These are phyloP conservation scores for Hydractinia symbiolongicarpus DNA, from an alignment of 30 jellyfish, hydroid and myxozoan genomes.

Conservation along the genomic window DNA sequence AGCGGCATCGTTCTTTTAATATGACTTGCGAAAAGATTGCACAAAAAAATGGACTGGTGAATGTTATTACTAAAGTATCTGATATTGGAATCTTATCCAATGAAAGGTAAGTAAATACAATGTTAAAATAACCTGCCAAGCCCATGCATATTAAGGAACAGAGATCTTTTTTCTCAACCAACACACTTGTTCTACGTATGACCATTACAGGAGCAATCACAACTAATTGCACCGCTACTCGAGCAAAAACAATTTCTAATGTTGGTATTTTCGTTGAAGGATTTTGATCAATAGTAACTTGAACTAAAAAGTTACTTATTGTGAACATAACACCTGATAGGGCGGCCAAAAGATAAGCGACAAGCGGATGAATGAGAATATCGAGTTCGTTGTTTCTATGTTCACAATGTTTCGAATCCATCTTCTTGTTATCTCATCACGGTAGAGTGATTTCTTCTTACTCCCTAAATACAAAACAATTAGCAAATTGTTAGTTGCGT, in stretches of 20 bases:
- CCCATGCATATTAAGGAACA: slow-evolving; percentile 38
- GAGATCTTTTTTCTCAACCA: neutral
- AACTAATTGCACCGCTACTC: slow-evolving; percentile 49
- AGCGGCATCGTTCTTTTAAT: slow-evolving; percentile 44
- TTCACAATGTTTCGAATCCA: too few relatives aligned
- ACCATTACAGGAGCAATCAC: slow-evolving; percentile 33
- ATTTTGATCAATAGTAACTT: slow-evolving; percentile 24
- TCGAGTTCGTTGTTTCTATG: too few relatives aligned
- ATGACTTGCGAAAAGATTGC: slow-evolving; percentile 47
- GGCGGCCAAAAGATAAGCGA: slow-evolving; percentile 20
- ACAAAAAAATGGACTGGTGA: slow-evolving; percentile 73
- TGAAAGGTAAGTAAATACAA: slow-evolving; percentile 50
- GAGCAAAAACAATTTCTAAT: slow-evolving; percentile 51
- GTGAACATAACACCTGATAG: slow-evolving; percentile 65
- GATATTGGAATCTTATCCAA: slow-evolving; percentile 67
- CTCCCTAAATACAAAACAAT: too few relatives aligned
- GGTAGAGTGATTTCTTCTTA: too few relatives aligned
- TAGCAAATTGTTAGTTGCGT: too few relatives aligned
- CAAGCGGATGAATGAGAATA: neutral
- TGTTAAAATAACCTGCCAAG: slow-evolving; percentile 49
- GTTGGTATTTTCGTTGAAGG: slow-evolving; percentile 36
- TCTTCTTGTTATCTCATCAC: too few relatives aligned
- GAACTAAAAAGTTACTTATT: slow-evolving; percentile 61
- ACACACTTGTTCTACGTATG: neutral
- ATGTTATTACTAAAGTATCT: slow-evolving; percentile 61